Conservation (phyloP, 2,113 vertebrate genomes). For the Scomber japonicus region DNA sequence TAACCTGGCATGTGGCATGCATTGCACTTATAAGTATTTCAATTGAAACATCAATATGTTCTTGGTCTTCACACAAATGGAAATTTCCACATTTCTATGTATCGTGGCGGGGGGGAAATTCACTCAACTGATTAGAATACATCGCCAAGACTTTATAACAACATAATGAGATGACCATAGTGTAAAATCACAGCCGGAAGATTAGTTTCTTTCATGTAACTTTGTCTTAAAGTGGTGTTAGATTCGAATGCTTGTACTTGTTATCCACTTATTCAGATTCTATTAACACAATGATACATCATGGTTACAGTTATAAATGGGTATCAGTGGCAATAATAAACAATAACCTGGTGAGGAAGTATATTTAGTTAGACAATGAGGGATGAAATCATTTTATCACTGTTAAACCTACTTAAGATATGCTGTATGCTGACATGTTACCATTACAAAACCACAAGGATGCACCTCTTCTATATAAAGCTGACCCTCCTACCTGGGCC, state of each 20-base stretch:
- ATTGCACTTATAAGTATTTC: slow-evolving; percentile 33
- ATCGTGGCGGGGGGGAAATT: slow-evolving; percentile 6
- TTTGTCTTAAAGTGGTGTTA: slow-evolving; percentile 11
- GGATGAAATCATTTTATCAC: no score
- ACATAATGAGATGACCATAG: slow-evolving; percentile 5
- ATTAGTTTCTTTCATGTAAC: slow-evolving; percentile 11
- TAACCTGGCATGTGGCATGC: slow-evolving; percentile 31
- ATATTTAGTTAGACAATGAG: no score
- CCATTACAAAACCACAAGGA: not conserved
- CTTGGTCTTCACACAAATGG: slow-evolving; percentile 42
- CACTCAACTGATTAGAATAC: slow-evolving; percentile 42
- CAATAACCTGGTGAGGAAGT: not conserved
- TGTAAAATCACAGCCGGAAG: slow-evolving; percentile 22
- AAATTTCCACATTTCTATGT: slow-evolving; percentile 35
- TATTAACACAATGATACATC: slow-evolving; percentile 30
- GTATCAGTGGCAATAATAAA: slow-evolving; percentile 29
- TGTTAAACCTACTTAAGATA: no score
- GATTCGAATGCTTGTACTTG: slow-evolving; percentile 11
- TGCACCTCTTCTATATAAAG: not conserved
- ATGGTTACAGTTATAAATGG: slow-evolving; percentile 32
- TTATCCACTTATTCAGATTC: slow-evolving; percentile 41
- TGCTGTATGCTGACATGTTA: not conserved
- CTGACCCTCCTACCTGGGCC: not conserved
- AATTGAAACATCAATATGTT: slow-evolving; percentile 52
- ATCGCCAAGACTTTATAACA: not conserved